These are phyloP conservation scores for Latrodectus geometricus DNA, from an alignment of 1,140 invertebrate species.

Conservation along the genomic window DNA sequence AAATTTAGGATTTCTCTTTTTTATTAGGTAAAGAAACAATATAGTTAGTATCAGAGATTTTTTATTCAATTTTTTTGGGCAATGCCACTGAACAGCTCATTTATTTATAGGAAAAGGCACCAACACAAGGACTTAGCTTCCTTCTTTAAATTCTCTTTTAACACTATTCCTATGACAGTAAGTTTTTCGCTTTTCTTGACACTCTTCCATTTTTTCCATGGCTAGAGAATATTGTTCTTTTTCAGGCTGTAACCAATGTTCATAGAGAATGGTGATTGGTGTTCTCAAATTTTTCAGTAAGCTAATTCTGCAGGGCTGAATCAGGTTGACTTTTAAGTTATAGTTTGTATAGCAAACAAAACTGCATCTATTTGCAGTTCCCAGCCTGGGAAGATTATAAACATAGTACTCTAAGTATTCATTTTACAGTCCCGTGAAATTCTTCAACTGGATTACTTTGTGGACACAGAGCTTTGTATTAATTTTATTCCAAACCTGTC, in stretches of 20 bases:
- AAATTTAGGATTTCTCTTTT: neutral
- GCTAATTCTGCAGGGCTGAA: constrained; percentile 15
- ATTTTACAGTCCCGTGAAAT: no score
- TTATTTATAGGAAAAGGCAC: neutral
- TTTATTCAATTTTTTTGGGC: neutral
- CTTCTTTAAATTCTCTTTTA: neutral
- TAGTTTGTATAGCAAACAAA: constrained; percentile 11
- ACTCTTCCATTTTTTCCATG: neutral
- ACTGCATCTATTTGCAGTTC: neutral
- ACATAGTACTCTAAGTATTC: neutral
- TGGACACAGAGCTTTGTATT: no score
- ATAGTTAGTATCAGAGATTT: constrained; percentile 7
- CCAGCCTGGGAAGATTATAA: neutral
- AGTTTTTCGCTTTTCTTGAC: neutral
- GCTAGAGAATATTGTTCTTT: neutral
- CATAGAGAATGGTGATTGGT: constrained; percentile 9
- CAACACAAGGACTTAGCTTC: neutral
- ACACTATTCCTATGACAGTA: neutral
- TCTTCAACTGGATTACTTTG: no score
- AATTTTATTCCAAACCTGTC: no score
- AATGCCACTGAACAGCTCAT: neutral
- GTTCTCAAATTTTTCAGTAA: constrained; percentile 12
- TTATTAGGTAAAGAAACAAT: neutral
- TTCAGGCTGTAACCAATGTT: constrained; percentile 17
- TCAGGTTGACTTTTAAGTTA: constrained; percentile 1